phyloP scores from a whole-genome alignment of 2,797 vertebrate genomes.

The Lepilemur septentrionalis region DNA sequence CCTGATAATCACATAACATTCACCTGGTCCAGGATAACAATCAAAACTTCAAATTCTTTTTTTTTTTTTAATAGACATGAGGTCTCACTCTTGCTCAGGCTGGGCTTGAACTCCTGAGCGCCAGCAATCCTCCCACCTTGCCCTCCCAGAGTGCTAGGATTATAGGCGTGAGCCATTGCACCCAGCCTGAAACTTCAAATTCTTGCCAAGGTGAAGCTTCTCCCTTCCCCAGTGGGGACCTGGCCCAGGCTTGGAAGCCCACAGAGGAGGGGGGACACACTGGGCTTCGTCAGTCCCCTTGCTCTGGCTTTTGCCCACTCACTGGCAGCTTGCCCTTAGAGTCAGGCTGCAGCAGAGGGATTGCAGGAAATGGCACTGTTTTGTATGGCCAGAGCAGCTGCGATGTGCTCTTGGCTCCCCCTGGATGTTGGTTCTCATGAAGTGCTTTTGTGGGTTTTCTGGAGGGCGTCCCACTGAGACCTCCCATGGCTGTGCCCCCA shows the following conservation, averaged over 20 bases:
- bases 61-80: too few species aligned
- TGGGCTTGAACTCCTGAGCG: too few species aligned
- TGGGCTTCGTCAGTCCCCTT: not conserved
- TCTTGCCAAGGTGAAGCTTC: not conserved
- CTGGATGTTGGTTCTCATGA: not conserved
- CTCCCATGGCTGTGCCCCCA: not conserved
- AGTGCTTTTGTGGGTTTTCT: not conserved
- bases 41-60: not conserved
- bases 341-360: not conserved
- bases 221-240: not conserved
- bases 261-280: not conserved
- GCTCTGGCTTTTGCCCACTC: not conserved
- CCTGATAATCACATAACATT: not conserved
- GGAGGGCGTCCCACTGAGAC: not conserved
- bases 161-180: too few species aligned
- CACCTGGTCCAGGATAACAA: not conserved
- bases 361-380: not conserved
- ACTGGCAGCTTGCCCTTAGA: not conserved
- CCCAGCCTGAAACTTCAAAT: not conserved
- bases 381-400: not conserved
- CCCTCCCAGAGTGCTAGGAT: too few species aligned
- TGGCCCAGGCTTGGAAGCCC: not conserved
- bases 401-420: fast-evolving
- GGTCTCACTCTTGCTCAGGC: too few species aligned
- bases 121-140: too few species aligned